Conservation (phyloP, 2,888 invertebrate genomes). For the Dugesia japonica region DNA sequence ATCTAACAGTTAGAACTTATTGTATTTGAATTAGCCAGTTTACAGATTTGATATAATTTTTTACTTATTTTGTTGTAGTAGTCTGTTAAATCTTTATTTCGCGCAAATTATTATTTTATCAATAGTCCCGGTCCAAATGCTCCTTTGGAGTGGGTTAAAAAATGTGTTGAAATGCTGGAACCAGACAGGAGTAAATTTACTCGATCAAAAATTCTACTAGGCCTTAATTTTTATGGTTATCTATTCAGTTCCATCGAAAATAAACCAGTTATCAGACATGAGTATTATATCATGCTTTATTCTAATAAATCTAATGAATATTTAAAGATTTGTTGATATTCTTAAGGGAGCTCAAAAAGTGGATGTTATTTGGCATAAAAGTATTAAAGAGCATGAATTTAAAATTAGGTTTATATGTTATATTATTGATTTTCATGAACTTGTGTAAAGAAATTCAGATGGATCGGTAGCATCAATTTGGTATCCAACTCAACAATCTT, state of each 20-base stretch:
- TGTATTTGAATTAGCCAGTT: too few relatives aligned
- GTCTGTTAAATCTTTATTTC: too few relatives aligned
- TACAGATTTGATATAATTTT: too few relatives aligned
- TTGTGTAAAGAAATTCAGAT: neutral
- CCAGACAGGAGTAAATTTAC: slow-evolving; percentile 50
- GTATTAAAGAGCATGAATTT: slow-evolving; percentile 1
- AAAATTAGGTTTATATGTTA: neutral
- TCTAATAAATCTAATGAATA: neutral
- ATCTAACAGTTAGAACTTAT: too few relatives aligned
- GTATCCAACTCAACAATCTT: slow-evolving; percentile 72
- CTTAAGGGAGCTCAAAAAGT: slow-evolving; percentile 16
- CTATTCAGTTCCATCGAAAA: slow-evolving; percentile 63
- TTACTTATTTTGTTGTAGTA: too few relatives aligned
- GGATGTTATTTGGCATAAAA: neutral
- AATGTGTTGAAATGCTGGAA: slow-evolving; percentile 61
- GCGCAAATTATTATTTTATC: too few relatives aligned
- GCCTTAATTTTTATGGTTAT: slow-evolving; percentile 81
- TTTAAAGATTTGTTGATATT: slow-evolving; percentile 30
- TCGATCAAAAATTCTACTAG: slow-evolving; percentile 65
- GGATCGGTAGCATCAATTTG: slow-evolving; percentile 54
- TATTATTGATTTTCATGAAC: neutral
- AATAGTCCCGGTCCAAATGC: slow-evolving; percentile 67
- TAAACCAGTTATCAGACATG: slow-evolving; percentile 60
- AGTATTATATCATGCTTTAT: slow-evolving; percentile 37
- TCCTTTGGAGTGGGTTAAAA: slow-evolving; percentile 65